A percentile compares a stretch with the other conserved stretches of the same genome.
phyloP scores from a whole-genome alignment of 2,797 vertebrate genomes.

The Champsocephalus esox region DNA sequence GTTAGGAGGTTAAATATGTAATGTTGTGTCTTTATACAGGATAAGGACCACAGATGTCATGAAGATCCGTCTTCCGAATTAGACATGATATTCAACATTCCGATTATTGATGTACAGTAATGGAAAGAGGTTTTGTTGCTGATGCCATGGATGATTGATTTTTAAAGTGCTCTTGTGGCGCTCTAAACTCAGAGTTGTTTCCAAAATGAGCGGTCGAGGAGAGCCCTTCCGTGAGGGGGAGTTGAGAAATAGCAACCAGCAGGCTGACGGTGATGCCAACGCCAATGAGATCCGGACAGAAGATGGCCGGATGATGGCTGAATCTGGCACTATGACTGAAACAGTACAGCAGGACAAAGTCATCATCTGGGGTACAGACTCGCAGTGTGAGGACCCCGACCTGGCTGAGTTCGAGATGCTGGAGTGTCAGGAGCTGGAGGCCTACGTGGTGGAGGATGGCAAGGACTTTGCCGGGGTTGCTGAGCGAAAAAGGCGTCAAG shows the following conservation, averaged over 20 bases:
- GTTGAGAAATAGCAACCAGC: slow-evolving; percentile 89
- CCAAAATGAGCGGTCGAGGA: slow-evolving; percentile 77
- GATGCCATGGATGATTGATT: slow-evolving; percentile 58
- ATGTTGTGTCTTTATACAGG: slow-evolving; percentile 57
- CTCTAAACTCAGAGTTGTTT: slow-evolving; percentile 50
- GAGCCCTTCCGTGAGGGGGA: slow-evolving; percentile 71
- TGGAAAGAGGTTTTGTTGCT: slow-evolving; percentile 29
- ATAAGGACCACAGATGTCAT: slow-evolving; percentile 33
- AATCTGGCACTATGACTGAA: slow-evolving; percentile 70
- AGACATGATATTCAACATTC: slow-evolving; percentile 24
- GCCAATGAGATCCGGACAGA: slow-evolving; percentile 89
- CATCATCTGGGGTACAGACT: slow-evolving; percentile 82
- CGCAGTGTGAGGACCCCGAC: slow-evolving; percentile 85
- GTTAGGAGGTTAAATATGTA: neutral
- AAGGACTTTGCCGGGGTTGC: slow-evolving; percentile 74
- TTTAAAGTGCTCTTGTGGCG: slow-evolving; percentile 51
- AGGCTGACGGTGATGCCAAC: slow-evolving; percentile 87
- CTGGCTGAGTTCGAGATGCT: slow-evolving; percentile 86
- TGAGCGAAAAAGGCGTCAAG: slow-evolving; percentile 32
- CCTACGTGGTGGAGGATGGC: slow-evolving; percentile 79
- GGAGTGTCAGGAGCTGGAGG: slow-evolving; percentile 86
- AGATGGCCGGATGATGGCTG: slow-evolving; percentile 58
- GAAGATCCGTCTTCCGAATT: slow-evolving; percentile 35
- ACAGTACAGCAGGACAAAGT: slow-evolving; percentile 83
- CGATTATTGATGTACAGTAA: slow-evolving; percentile 4